phyloP scores from a whole-genome alignment of 2,888 invertebrate genomes.

The Standfussiana lucernea region DNA sequence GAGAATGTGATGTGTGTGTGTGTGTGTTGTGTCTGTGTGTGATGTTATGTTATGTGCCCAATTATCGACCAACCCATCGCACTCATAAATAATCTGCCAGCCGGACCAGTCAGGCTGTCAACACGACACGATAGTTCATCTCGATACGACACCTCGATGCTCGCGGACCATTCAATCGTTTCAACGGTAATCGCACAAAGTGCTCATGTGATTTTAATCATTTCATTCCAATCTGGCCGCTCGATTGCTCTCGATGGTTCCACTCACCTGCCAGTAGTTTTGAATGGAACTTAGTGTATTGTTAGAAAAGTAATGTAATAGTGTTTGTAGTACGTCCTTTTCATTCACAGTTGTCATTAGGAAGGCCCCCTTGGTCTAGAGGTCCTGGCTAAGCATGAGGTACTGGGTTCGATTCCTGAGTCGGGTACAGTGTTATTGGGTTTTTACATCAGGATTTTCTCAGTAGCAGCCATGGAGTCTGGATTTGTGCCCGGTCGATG shows the following conservation, averaged over 20 bases:
- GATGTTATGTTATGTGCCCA: neutral
- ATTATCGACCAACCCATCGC: neutral
- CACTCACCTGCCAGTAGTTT: constrained; percentile 12
- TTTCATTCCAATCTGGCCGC: constrained; percentile 67
- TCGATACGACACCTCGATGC: constrained; percentile 9
- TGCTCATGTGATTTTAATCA: constrained; percentile 71
- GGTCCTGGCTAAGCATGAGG: too few species aligned
- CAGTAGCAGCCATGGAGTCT: too few species aligned
- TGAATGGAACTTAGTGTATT: constrained; percentile 12
- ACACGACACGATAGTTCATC: constrained; percentile 13
- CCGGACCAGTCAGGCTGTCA: neutral
- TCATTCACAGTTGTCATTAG: neutral
- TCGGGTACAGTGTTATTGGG: too few species aligned
- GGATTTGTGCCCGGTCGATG: neutral
- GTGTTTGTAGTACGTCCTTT: neutral
- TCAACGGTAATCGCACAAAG: constrained; percentile 67
- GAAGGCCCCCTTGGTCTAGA: neutral
- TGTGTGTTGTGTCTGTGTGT: neutral
- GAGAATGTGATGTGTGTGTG: neutral
- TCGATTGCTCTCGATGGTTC: constrained; percentile 61
- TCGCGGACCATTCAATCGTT: constrained; percentile 35
- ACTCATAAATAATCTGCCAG: neutral
- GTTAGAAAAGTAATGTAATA: neutral
- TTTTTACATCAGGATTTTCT: too few species aligned
- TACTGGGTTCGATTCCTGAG: too few species aligned